Base-by-base conservation (phyloP, 2,113 vertebrate species). In the Uria aalge region DNA sequence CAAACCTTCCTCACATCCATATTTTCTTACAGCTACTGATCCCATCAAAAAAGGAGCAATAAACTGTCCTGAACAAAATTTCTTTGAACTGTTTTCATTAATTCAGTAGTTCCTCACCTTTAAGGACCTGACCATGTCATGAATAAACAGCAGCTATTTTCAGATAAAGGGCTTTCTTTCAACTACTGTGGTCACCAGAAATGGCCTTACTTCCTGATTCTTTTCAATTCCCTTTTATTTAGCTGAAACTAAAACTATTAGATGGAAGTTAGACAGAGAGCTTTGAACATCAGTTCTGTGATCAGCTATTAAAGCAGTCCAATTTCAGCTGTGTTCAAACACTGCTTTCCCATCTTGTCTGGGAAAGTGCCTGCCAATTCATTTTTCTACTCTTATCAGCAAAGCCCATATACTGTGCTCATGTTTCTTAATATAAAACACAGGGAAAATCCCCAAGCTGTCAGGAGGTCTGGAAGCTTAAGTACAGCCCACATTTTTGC, bases 301-400 rank as follows among this genome's bases (percentile, higher is more conserved):
- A 97, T 97, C 96, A 96, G 88, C 77, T 91, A 45, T 95, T 66
- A 95, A 97, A 96, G 92, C 96, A 85, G 92, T 83, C 94, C 90
- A 96, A 94, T 98, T 97, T 98, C 84, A 67, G 88, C 91, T 93
- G 59, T 96, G 83, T 98, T 98, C 96, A 94, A 96, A 98, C 67
- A 89, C 71, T 60, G 64, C 77, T 96, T 98, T 97, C 85, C 96
- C 95, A 85, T 96, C 97, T 96, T 97, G 78, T 98, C 96, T 97
- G 93, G 81, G 89, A 91, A 98, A 96, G 85, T 91, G 92, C 90
- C 94, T 96, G 90, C 96, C 96, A 97, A 95, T 98, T 98, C 96
- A 96, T 98, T 98, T 98, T 95, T 96, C 92, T 94, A 60, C 82
- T 97, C 92, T 98, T 98, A 98, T 98, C 98, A 98, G 94, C 72